phyloP scores from a whole-genome alignment of 2,113 vertebrate species.

The Zosterops lateralis region DNA sequence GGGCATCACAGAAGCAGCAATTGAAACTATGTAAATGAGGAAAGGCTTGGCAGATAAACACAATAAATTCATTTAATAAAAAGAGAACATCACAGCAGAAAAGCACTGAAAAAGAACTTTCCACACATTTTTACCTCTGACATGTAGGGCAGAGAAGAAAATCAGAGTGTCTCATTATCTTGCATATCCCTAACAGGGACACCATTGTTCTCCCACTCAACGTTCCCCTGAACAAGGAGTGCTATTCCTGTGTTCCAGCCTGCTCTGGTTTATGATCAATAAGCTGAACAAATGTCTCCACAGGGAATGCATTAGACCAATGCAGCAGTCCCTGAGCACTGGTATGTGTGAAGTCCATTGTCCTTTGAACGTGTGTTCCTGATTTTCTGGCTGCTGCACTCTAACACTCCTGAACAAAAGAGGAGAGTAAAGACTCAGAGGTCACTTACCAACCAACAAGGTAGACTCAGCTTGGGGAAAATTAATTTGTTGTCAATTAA shows the following conservation, averaged over 20 bases:
- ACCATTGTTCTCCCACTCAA: background rate
- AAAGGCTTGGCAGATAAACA: background rate
- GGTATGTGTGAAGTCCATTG: background rate
- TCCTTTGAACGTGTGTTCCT: accelerated
- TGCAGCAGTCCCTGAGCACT: background rate
- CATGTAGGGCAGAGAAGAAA: background rate
- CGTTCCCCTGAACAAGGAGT: accelerated
- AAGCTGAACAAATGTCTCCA: background rate
- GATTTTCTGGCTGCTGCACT: background rate
- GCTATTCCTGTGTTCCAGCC: background rate
- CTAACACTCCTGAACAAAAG: background rate
- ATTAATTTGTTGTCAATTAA: background rate
- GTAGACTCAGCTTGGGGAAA: background rate
- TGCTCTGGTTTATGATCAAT: background rate
- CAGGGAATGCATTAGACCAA: background rate
- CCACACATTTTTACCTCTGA: background rate
- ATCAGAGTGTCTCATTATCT: background rate
- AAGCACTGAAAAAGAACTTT: background rate
- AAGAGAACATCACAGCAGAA: background rate
- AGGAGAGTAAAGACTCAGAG: background rate
- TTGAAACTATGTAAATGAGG: background rate
- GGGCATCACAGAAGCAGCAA: accelerated
- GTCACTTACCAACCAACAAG: background rate
- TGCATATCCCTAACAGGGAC: background rate
- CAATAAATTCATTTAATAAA: background rate